Conservation (phyloP, 2,113 vertebrate species). For the Pelmatolapia mariae region DNA sequence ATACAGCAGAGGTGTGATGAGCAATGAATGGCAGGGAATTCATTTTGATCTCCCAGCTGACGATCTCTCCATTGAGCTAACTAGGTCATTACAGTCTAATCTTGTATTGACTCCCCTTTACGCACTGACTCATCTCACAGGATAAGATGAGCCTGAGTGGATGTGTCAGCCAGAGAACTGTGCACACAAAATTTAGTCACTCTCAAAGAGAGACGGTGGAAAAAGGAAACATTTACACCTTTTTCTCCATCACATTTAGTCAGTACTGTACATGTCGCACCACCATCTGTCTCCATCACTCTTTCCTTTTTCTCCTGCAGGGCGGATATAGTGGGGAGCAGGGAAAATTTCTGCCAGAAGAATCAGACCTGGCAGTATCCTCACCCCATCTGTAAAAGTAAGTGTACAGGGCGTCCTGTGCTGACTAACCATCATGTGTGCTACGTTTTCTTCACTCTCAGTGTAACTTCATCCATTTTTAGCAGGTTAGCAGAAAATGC, state of each 20-base stretch:
- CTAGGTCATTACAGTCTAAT: slow-evolving; percentile 60
- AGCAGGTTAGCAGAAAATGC: neutral
- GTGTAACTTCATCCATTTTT: neutral
- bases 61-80: slow-evolving; percentile 42
- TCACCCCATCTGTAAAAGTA: slow-evolving; percentile 75
- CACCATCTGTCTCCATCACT: slow-evolving; percentile 8
- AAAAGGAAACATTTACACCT: slow-evolving; percentile 23
- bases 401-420: slow-evolving; percentile 20
- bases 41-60: slow-evolving; percentile 52
- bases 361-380: slow-evolving; percentile 72
- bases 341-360: slow-evolving; percentile 70
- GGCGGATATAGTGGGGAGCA: slow-evolving; percentile 65
- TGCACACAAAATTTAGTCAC: slow-evolving; percentile 10
- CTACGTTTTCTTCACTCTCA: neutral
- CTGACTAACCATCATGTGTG: neutral
- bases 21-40: slow-evolving; percentile 48
- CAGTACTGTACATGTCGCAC: slow-evolving; percentile 27
- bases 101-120: slow-evolving; percentile 51
- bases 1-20: slow-evolving; percentile 19
- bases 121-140: slow-evolving; percentile 56
- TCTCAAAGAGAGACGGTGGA: slow-evolving; percentile 3
- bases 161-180: slow-evolving; percentile 52
- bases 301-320: slow-evolving; percentile 41
- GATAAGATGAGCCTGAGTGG: slow-evolving; percentile 39
- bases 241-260: slow-evolving; percentile 2